Percentiles rank a stretch among this genome's conserved stretches.
Evolutionary conservation across 1,140 invertebrate species (phyloP).

Genomic region (Pemphigus obesinymphae): DNA sequence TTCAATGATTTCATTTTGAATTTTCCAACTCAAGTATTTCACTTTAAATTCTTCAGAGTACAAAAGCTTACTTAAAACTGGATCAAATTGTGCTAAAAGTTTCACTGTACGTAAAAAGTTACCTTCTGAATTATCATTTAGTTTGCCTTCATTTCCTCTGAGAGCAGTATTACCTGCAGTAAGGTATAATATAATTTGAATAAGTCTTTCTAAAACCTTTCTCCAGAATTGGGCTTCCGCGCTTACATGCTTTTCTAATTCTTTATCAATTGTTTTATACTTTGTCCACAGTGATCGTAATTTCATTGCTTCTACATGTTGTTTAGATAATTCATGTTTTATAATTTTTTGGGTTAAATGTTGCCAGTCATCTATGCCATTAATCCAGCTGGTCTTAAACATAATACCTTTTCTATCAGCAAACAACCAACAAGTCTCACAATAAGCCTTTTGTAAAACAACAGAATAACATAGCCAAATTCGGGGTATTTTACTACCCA

Average conservation of each 20-base stretch:
- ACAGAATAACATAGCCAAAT: neutral
- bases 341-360: slow-evolving; percentile 10
- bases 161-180: neutral
- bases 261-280: neutral
- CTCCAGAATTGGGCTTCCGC: slow-evolving; percentile 16
- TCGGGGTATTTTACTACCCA: neutral
- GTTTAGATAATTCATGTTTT: neutral
- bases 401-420: neutral
- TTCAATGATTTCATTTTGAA: slow-evolving; percentile 4
- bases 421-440: slow-evolving; percentile 18
- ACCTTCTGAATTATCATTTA: neutral
- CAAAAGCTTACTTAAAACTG: neutral
- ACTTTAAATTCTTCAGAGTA: neutral
- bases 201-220: neutral
- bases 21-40: neutral
- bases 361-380: neutral
- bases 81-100: slow-evolving; percentile 11
- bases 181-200: neutral
- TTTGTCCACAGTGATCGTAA: neutral
- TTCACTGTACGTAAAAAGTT: slow-evolving; percentile 2
- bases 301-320: slow-evolving; percentile 1
- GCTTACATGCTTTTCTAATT: neutral
- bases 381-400: neutral
- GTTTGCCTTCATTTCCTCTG: neutral
- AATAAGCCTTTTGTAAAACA: neutral